phyloP scores from a whole-genome alignment of 2,888 invertebrate species.

The Melanostoma scalare region DNA sequence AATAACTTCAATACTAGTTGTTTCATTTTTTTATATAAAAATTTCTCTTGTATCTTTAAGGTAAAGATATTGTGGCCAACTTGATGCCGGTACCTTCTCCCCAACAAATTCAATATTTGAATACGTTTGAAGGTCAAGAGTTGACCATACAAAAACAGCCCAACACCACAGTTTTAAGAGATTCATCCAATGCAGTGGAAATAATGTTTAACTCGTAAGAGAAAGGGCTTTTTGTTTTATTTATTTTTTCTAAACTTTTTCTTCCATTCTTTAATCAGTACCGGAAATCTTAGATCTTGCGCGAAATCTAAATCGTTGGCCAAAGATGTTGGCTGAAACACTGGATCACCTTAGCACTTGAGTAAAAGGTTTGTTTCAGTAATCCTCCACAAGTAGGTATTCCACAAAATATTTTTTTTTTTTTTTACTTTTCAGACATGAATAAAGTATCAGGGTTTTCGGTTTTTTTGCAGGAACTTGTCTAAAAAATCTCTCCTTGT shows the following conservation, averaged over 20 bases:
- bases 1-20: no score
- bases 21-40: neutral
- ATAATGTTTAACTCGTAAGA: constrained; percentile 79
- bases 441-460: no score
- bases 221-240: constrained; percentile 60
- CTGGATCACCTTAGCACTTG: no score
- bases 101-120: constrained; percentile 97
- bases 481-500: no score
- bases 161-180: constrained; percentile 85
- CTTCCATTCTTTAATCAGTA: constrained; percentile 47
- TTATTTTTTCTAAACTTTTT: constrained; percentile 16
- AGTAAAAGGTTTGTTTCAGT: no score
- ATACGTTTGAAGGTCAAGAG: constrained; percentile 97
- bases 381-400: no score
- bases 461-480: no score
- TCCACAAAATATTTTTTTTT: no score
- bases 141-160: constrained; percentile 97
- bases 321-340: no score
- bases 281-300: constrained; percentile 64
- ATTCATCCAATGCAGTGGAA: constrained; percentile 57
- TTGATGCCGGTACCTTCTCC: constrained; percentile 98
- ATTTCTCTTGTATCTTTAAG: constrained; percentile 39
- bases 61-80: constrained; percentile 82
- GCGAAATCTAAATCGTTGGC: no score
- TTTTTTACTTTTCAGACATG: no score